These are phyloP conservation scores for Osmerus mordax DNA, from an alignment of 2,113 vertebrate genomes.

Conservation along the genomic window DNA sequence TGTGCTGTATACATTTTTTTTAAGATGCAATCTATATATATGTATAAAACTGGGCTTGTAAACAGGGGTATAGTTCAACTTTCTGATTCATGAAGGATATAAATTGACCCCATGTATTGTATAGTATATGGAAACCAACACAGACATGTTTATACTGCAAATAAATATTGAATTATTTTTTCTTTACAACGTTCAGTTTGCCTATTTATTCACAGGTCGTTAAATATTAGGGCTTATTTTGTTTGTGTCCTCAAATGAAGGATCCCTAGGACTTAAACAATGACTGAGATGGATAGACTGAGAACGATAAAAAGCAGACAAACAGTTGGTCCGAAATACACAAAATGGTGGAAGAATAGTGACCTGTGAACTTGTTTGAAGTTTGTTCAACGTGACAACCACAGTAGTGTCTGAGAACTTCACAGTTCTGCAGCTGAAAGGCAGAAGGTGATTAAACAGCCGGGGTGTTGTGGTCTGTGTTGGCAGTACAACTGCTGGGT, in stretches of 20 bases:
- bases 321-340: no score
- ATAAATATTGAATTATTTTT: slow-evolving; percentile 99
- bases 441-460: neutral
- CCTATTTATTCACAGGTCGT: slow-evolving; percentile 28
- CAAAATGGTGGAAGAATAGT: no score
- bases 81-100: slow-evolving; percentile 91
- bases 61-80: slow-evolving; percentile 79
- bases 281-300: no score
- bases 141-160: slow-evolving; percentile 98
- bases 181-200: slow-evolving; percentile 77
- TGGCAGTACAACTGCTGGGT: neutral
- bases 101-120: slow-evolving; percentile 81
- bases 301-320: no score
- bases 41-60: slow-evolving; percentile 81
- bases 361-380: no score
- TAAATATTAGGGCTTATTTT: no score
- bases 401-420: no score
- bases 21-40: slow-evolving; percentile 79
- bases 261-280: no score
- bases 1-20: slow-evolving; percentile 80
- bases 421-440: neutral
- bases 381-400: no score
- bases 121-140: slow-evolving; percentile 86
- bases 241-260: no score
- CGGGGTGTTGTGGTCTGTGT: neutral